A percentile compares a stretch with the other conserved stretches of the same genome.
Evolutionary conservation across 1,140 invertebrate genomes (phyloP).

Genomic region (Zaprionus taronus): DNA sequence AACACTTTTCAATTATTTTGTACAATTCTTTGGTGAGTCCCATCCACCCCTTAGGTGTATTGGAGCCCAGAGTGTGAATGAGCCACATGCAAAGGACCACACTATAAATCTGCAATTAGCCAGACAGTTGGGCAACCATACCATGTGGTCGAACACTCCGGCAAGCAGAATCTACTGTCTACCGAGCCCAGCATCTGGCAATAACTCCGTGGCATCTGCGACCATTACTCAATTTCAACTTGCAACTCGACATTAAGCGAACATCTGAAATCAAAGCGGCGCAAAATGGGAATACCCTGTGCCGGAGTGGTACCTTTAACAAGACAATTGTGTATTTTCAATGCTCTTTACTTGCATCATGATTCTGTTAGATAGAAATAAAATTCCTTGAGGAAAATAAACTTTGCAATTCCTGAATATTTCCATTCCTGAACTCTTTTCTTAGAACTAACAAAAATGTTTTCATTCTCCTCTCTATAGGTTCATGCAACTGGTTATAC

Average conservation of each 20-base stretch:
- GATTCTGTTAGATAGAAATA: too few species aligned
- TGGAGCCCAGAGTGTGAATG: neutral
- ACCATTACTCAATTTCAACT: constrained; percentile 1
- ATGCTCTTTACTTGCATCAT: neutral
- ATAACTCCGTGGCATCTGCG: constrained; percentile 1
- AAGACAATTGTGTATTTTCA: neutral
- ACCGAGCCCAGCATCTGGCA: neutral
- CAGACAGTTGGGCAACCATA: constrained; percentile 16
- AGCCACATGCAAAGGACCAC: constrained; percentile 3
- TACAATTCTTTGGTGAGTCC: neutral
- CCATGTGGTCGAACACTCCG: constrained; percentile 5
- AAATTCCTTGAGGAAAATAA: too few species aligned
- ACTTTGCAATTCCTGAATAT: too few species aligned
- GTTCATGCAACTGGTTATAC: neutral
- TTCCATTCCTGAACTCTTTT: neutral
- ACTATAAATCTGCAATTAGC: constrained; percentile 17
- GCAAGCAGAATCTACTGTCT: neutral
- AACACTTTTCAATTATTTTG: neutral
- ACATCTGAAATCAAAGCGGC: neutral
- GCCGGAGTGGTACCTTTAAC: neutral
- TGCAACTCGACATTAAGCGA: neutral
- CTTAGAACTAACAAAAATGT: neutral
- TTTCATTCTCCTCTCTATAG: neutral
- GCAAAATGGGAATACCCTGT: neutral
- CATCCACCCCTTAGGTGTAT: neutral